A percentile compares a stretch with the other conserved stretches of the same genome.
Evolutionary conservation across 2,113 vertebrate genomes (phyloP).

Genomic region (Stegostoma tigrinum): DNA sequence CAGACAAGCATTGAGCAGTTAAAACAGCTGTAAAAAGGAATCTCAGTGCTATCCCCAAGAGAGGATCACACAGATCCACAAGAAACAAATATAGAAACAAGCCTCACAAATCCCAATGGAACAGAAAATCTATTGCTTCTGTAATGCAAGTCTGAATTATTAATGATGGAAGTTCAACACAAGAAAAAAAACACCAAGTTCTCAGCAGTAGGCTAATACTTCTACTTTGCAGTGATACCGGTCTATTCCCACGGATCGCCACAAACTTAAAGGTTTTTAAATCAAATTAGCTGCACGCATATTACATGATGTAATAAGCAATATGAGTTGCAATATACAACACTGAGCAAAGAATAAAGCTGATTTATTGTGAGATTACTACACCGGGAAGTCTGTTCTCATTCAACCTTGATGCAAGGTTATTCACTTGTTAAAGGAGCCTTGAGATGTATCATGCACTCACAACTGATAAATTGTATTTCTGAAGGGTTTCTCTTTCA

Average conservation of each 20-base stretch:
- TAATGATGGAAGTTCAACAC: constrained; percentile 12
- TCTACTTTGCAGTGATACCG: too few relatives aligned
- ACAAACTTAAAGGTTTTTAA: background rate
- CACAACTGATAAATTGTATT: background rate
- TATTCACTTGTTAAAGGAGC: constrained; percentile 5
- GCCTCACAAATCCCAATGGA: constrained; percentile 3
- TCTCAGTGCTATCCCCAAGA: background rate
- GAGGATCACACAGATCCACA: background rate
- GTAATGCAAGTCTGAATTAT: constrained; percentile 31
- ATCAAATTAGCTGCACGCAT: background rate
- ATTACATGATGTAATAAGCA: background rate
- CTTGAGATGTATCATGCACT: background rate
- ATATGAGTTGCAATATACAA: background rate
- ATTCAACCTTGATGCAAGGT: constrained; percentile 25
- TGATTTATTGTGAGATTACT: background rate
- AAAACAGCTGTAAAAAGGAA: constrained; percentile 12
- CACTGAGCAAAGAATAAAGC: background rate
- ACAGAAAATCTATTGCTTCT: constrained; percentile 18
- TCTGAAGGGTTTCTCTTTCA: background rate
- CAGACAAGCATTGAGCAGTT: background rate
- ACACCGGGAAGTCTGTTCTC: background rate
- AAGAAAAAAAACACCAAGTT: background rate
- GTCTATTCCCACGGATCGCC: background rate
- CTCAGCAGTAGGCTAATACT: background rate
- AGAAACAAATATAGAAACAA: constrained; percentile 31